Evolutionary conservation across 92 coral and sea anemone species (phyloP).

Genomic region (Phymanthus crucifer): DNA sequence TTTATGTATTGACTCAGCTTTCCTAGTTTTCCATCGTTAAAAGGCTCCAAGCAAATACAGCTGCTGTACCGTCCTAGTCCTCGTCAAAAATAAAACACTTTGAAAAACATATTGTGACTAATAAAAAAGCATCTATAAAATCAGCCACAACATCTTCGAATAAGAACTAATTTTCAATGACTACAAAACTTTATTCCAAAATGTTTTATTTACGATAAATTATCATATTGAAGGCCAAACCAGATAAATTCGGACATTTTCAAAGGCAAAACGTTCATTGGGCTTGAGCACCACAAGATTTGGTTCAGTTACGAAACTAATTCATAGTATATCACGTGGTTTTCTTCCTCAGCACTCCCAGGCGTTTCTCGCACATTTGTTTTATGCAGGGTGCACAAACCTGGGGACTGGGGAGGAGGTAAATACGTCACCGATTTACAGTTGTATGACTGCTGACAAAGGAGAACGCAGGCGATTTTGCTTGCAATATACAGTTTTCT

Average conservation of each 20-base stretch:
- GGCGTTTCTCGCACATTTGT: conserved; percentile 23
- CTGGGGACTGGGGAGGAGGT: conserved; percentile 24
- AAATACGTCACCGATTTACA: conserved; percentile 32
- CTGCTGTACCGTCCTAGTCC: neutral
- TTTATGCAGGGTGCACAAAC: conserved; percentile 25
- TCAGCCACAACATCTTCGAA: too few relatives aligned
- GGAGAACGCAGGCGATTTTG: conserved; percentile 31
- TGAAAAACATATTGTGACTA: too few relatives aligned
- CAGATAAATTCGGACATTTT: too few relatives aligned
- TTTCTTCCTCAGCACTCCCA: conserved; percentile 9
- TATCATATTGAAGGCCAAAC: too few relatives aligned
- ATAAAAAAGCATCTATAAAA: too few relatives aligned
- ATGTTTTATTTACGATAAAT: too few relatives aligned
- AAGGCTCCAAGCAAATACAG: neutral
- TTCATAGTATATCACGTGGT: conserved; percentile 15
- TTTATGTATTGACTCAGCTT: neutral
- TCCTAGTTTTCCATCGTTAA: neutral
- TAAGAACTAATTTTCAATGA: too few relatives aligned
- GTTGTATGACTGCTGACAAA: conserved; percentile 20
- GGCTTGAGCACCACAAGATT: neutral
- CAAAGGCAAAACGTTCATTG: too few relatives aligned
- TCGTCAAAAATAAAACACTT: neutral
- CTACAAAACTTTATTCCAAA: too few relatives aligned
- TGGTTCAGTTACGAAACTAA: neutral
- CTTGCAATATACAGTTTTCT: conserved; percentile 12